Percentiles rank a stretch among this genome's conserved stretches.
phyloP scores from a whole-genome alignment of 1,140 invertebrate species.

The Papilio dardanus region DNA sequence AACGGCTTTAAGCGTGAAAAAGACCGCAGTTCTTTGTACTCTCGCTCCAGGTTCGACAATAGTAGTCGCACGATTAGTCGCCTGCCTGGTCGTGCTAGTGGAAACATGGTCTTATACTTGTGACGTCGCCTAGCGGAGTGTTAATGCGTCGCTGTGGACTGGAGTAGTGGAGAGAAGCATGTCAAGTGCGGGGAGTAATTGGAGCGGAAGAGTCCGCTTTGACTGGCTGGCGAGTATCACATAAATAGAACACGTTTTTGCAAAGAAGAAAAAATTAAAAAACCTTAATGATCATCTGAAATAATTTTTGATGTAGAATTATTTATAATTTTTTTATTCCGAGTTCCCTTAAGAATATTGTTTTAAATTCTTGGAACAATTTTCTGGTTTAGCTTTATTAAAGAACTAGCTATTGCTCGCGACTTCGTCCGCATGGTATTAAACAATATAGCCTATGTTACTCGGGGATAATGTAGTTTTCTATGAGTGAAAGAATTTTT shows the following conservation, averaged over 20 bases:
- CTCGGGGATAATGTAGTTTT: too few relatives aligned
- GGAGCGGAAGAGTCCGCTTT: constrained; percentile 24
- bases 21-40: too few relatives aligned
- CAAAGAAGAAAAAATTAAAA: not conserved
- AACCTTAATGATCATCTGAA: constrained; percentile 7
- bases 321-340: too few relatives aligned
- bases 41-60: too few relatives aligned
- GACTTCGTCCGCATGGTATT: too few relatives aligned
- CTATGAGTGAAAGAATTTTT: too few relatives aligned
- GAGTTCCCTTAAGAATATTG: too few relatives aligned
- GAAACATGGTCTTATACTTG: constrained; percentile 1
- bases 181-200: constrained; percentile 26
- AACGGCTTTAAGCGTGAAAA: too few relatives aligned
- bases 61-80: not conserved
- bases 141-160: constrained; percentile 1
- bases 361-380: too few relatives aligned
- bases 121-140: not conserved
- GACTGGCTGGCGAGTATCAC: constrained; percentile 8
- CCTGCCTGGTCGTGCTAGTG: not conserved
- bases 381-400: not conserved
- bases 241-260: not conserved
- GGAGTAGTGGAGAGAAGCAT: constrained; percentile 8
- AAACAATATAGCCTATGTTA: too few relatives aligned
- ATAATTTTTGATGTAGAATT: not conserved
- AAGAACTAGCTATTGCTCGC: too few relatives aligned